Evolutionary conservation across 2,113 vertebrate genomes (phyloP), one percentile per base, ranked within the genome.

Genomic region (Burhinus bistriatus): DNA sequence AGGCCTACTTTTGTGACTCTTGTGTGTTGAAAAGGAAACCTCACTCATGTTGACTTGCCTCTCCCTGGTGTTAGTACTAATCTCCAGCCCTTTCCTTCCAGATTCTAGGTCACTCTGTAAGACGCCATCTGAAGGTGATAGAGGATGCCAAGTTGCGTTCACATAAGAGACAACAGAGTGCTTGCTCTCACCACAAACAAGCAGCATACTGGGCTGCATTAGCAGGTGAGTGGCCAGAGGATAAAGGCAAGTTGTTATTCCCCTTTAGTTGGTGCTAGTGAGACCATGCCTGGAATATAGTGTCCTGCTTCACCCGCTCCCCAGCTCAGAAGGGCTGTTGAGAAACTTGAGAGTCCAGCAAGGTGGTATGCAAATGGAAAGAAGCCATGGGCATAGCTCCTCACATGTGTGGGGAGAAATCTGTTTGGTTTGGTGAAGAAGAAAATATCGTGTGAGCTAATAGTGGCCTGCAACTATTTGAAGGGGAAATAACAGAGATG

Each of bases 41-140:
- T 82, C 0, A 0, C 25, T 72, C 20, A 36, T 11, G 10, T 40
- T 2, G 1, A 57, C 36, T 21, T 62, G 32, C 20, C 7, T n/a
- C 25, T 77, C 25, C 17, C 52, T 62, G 36, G 27, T 40, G 12
- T 32, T 44, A 81, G 22, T 20, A 55, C n/a, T 76, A 77, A 49
- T 13, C 30, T 61, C 61, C 44, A 54, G 9, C 13, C 17, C 19
- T 51, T 80, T 71, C n/a, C 40, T 66, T 66, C 36, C n/a, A 81
- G 40, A 57, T n/a, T 51, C 52, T 68, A 18, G 15, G 11, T 44
- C 16, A 55, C 23, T 59, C n/a, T 78, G 19, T 49, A 58, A 75
- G 19, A 65, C 54, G 44, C 15, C 38, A 70, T 20, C 15, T 38
- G 26, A 52, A 16, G 22, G 26, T 59, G 15, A 64, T 21, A 76